A percentile compares a stretch with the other conserved stretches of the same genome.
phyloP scores from a whole-genome alignment of 2,797 vertebrate species.

The Melanotaenia trifasciata region DNA sequence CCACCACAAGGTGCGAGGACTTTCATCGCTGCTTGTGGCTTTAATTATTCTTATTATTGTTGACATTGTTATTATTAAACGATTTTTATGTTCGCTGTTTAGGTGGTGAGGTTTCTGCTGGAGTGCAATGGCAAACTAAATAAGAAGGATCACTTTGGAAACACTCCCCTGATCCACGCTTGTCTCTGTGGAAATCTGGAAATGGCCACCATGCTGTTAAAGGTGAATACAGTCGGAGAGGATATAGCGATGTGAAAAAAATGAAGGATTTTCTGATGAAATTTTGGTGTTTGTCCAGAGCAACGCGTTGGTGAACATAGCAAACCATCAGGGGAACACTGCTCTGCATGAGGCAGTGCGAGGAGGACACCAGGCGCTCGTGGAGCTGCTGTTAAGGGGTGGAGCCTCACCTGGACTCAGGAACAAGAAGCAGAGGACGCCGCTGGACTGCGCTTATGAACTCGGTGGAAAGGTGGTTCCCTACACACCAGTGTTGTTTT shows the following conservation, averaged over 20 bases:
- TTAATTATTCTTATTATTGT: too few species aligned
- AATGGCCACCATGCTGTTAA: constrained; percentile 81
- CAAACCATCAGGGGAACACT: constrained; percentile 89
- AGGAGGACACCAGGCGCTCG: constrained; percentile 81
- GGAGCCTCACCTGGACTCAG: constrained; percentile 83
- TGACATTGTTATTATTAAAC: neutral
- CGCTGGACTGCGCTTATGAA: constrained; percentile 89
- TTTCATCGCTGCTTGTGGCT: too few species aligned
- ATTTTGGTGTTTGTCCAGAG: constrained; percentile 75
- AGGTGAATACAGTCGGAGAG: constrained; percentile 78
- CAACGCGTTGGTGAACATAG: constrained; percentile 85
- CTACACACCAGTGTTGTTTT: too few species aligned
- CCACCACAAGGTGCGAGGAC: too few species aligned
- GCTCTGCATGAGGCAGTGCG: constrained; percentile 91
- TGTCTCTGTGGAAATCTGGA: constrained; percentile 88
- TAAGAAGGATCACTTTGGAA: constrained; percentile 92
- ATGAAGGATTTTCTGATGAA: too few species aligned
- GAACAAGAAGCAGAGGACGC: constrained; percentile 87
- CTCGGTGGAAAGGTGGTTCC: too few species aligned
- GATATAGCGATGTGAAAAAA: too few species aligned
- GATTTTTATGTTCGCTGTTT: constrained; percentile 12
- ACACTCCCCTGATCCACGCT: constrained; percentile 91
- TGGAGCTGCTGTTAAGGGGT: constrained; percentile 87
- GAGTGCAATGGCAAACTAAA: constrained; percentile 91
- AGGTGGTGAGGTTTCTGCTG: constrained; percentile 90